phyloP scores from a whole-genome alignment of 1,140 invertebrate species.

The Drosophila parvula region DNA sequence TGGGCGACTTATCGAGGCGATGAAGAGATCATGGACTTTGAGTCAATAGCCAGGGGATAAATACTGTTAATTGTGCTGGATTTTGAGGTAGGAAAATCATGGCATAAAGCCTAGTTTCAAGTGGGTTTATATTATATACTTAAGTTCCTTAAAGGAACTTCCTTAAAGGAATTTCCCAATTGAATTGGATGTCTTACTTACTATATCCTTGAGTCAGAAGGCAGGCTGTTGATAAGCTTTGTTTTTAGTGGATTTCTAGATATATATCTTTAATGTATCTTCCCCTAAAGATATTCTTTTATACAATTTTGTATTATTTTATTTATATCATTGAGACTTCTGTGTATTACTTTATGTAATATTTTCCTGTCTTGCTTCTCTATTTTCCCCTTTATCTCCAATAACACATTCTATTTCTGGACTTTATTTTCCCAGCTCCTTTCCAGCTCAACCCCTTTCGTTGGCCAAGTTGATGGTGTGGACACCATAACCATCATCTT shows the following conservation, averaged over 20 bases:
- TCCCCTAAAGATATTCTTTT: no score
- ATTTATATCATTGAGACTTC: not conserved
- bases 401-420: not conserved
- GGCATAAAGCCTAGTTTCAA: no score
- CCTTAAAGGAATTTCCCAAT: no score
- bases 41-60: not conserved
- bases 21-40: not conserved
- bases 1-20: not conserved
- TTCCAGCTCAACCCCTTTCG: constrained; percentile 10
- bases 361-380: not conserved
- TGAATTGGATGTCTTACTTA: no score
- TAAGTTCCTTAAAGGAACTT: no score
- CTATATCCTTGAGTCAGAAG: no score
- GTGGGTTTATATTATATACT: no score
- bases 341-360: not conserved
- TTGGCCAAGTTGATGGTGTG: constrained; percentile 12
- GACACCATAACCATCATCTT: constrained; percentile 40
- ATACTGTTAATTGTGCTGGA: not conserved
- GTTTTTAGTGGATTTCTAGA: no score
- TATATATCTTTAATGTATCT: no score
- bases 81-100: not conserved
- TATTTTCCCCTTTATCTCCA: not conserved
- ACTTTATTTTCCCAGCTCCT: no score
- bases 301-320: not conserved
- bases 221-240: no score